Percentiles rank a stretch among this genome's conserved stretches.
Conservation (phyloP, 1,140 invertebrate genomes). For the Drosophila pseudoobscura region DNA sequence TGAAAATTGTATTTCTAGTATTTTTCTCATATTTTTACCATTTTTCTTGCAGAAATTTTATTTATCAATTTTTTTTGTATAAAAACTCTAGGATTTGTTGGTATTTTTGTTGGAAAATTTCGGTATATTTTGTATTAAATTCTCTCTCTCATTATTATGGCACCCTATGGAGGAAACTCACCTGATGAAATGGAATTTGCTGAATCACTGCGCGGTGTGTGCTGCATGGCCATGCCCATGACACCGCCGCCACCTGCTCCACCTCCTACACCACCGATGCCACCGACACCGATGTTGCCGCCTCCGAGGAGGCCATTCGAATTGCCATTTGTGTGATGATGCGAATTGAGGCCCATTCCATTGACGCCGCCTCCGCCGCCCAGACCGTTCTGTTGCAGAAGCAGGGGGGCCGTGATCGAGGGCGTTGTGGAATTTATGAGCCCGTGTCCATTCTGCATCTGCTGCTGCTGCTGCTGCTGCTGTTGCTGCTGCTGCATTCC, state of each 20-base stretch:
- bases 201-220: slow-evolving; percentile 81
- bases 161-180: slow-evolving; percentile 41
- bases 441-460: slow-evolving; percentile 66
- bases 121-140: too few relatives aligned
- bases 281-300: slow-evolving; percentile 7
- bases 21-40: too few relatives aligned
- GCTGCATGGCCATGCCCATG: slow-evolving; percentile 80
- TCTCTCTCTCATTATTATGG: too few relatives aligned
- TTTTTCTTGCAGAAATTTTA: too few relatives aligned
- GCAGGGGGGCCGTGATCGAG: slow-evolving; percentile 36
- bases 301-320: slow-evolving; percentile 49
- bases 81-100: background rate
- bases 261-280: background rate
- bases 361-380: slow-evolving; percentile 25
- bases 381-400: slow-evolving; percentile 57
- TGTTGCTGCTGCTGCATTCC: slow-evolving; percentile 66
- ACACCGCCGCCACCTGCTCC: slow-evolving; percentile 30
- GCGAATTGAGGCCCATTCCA: slow-evolving; percentile 45
- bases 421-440: slow-evolving; percentile 68
- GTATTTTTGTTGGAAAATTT: too few relatives aligned
- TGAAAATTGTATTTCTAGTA: too few relatives aligned
- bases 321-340: slow-evolving; percentile 59
- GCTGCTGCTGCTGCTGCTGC: slow-evolving; percentile 55
- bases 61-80: too few relatives aligned
- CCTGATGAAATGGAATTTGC: slow-evolving; percentile 83